Percentiles rank a stretch among this genome's conserved stretches.
These are phyloP conservation scores for Apomyelois bistriatella DNA, from an alignment of 2,888 invertebrate species.

Conservation along the genomic window DNA sequence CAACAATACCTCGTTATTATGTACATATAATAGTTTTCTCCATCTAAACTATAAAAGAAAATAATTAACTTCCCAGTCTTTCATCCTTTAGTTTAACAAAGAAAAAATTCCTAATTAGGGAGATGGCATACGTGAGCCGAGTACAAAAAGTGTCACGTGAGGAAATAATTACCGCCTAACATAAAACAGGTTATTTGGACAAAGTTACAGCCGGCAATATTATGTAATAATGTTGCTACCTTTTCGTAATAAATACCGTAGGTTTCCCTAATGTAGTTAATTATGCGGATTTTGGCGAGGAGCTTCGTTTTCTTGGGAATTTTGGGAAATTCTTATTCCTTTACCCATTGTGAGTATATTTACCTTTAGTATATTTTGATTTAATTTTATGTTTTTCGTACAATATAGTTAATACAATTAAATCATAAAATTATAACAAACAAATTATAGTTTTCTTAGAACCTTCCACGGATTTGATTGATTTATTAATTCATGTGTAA, in stretches of 20 bases:
- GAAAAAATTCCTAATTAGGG: slow-evolving; percentile 11
- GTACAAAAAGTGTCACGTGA: slow-evolving; percentile 8
- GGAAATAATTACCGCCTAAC: slow-evolving; percentile 10
- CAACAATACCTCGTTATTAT: too few species aligned
- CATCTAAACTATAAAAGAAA: neutral
- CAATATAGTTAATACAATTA: too few species aligned
- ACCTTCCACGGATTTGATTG: too few species aligned
- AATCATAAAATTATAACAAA: too few species aligned
- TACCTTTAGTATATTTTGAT: too few species aligned
- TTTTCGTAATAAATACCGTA: slow-evolving; percentile 6
- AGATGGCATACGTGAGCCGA: slow-evolving; percentile 7
- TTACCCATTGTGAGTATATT: neutral
- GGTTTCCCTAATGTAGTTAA: slow-evolving; percentile 1
- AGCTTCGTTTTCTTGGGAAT: neutral
- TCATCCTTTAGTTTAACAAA: neutral
- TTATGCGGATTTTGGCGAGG: neutral
- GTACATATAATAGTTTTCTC: neutral
- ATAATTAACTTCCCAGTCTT: neutral
- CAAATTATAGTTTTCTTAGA: too few species aligned
- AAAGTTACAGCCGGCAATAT: slow-evolving; percentile 8
- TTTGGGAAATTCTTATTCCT: too few species aligned
- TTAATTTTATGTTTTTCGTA: too few species aligned
- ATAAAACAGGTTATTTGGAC: slow-evolving; percentile 13
- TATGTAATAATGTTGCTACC: slow-evolving; percentile 9
- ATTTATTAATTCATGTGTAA: too few species aligned